Base-by-base conservation (phyloP, 92 coral and sea anemone species). In the Epizoanthus fatuus region DNA sequence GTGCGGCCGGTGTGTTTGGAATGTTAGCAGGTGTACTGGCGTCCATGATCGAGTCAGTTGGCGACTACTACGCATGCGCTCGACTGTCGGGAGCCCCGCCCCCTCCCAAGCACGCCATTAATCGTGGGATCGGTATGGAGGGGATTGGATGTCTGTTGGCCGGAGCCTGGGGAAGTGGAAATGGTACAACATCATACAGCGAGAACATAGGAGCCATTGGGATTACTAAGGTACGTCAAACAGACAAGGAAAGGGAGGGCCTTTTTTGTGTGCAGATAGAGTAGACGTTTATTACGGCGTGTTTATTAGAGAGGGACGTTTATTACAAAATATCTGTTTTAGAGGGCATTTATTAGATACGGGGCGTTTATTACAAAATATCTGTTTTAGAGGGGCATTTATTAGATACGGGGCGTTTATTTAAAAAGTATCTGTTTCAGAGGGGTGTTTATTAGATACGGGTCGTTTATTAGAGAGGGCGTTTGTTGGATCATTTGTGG, bases 11-110 rank as follows among this genome's bases (percentile, higher is more conserved):
- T 39, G 98, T 96, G 67, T 96, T 96, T 87, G 99, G 99, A 81
- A 96, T 96, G 94, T 78, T 96, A 29, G 99, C 98, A 19, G 99
- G 99, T 9, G 98, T 96, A 22, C 45, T 96, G 70, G 98, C 94
- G 20, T 95, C 98, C 32, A 90, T 96, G 69, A 84, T 96, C 45
- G 99, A 96, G 80, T 96, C 99, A 29, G 98, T 96, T 38, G 99
- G 99, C 14, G 99, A 96, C 69, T 96, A 96, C 87, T 96, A 96
- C 92, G 99, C 99, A 64, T 96, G 99, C 81, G 99, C 99, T 8
- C 73, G 98, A 40, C 87, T 96, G 15, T 90, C 99, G 39, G 99
- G 99, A 42, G 99, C 99, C 35, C 99, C 98, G 52, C 98, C 98
- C 2, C 99, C 99, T 4, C 99, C 99, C 72, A 86, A 92, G 22